Percentiles rank a stretch among this genome's conserved stretches.
Conservation (phyloP, 2,888 invertebrate genomes). For the Lithophane leautieri region DNA sequence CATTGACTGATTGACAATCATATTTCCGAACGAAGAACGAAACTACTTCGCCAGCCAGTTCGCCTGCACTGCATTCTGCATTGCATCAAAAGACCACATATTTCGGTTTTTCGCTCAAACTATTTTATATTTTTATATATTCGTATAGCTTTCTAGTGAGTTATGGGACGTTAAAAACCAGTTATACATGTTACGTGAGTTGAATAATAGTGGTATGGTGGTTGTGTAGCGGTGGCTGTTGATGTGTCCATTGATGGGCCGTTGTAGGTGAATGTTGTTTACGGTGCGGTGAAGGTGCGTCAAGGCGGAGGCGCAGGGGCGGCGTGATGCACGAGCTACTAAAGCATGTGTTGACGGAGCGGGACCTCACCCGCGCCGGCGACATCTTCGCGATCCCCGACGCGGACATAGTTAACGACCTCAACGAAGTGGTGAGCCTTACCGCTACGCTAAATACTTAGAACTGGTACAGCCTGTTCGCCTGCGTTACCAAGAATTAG, state of each 20-base stretch:
- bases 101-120: slow-evolving; percentile 67
- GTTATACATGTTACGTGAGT: slow-evolving; percentile 51
- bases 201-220: slow-evolving; percentile 48
- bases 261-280: slow-evolving; percentile 68
- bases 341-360: slow-evolving; percentile 96
- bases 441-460: slow-evolving; percentile 42
- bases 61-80: slow-evolving; percentile 51
- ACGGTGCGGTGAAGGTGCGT: slow-evolving; percentile 59
- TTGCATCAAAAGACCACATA: slow-evolving; percentile 64
- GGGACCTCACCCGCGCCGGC: slow-evolving; percentile 97
- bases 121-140: slow-evolving; percentile 66
- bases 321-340: slow-evolving; percentile 96
- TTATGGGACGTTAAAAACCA: slow-evolving; percentile 58
- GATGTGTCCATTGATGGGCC: slow-evolving; percentile 72
- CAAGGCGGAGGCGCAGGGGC: slow-evolving; percentile 45
- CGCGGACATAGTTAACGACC: slow-evolving; percentile 95
- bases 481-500: slow-evolving; percentile 62
- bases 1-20: slow-evolving; percentile 66
- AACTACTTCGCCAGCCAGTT: slow-evolving; percentile 55
- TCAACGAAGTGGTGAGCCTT: slow-evolving; percentile 94
- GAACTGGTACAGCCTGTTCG: slow-evolving; percentile 55
- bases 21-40: slow-evolving; percentile 75
- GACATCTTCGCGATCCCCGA: slow-evolving; percentile 97
- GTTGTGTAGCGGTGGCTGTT: slow-evolving; percentile 67
- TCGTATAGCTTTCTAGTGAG: slow-evolving; percentile 42